Evolutionary conservation across 2,113 vertebrate species (phyloP).

Genomic region (Orcinus orca): DNA sequence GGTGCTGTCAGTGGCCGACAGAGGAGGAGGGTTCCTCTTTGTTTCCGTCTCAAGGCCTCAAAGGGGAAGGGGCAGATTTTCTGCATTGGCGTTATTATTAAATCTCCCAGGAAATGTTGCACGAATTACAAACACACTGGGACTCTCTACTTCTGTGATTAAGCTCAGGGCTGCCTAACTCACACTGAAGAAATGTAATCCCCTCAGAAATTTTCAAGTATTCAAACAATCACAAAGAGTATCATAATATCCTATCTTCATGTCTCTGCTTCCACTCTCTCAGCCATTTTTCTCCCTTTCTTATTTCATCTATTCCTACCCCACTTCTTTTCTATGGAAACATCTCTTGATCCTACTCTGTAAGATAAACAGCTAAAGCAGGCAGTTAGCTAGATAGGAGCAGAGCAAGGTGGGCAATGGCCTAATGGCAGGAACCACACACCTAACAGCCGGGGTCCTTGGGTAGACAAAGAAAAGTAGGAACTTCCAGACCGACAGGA

Average conservation of each 20-base stretch:
- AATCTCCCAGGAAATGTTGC: neutral
- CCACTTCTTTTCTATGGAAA: neutral
- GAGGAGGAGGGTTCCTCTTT: accelerated
- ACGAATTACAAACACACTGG: neutral
- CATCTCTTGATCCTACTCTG: neutral
- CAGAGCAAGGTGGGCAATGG: neutral
- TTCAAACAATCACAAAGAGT: neutral
- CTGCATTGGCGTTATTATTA: no score
- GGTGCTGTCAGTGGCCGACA: no score
- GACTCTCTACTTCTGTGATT: neutral
- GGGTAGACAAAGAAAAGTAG: neutral
- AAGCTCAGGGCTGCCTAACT: neutral
- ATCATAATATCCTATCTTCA: neutral
- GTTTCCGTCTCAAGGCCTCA: neutral
- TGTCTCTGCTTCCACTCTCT: neutral
- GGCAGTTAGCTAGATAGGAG: neutral
- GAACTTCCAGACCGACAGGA: neutral
- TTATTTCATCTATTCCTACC: neutral
- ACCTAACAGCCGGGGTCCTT: neutral
- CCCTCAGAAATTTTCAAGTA: neutral
- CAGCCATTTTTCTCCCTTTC: neutral
- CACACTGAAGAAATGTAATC: neutral
- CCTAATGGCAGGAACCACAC: neutral
- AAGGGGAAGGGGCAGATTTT: neutral
- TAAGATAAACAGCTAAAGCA: neutral